These are phyloP conservation scores for Henicopernis longicauda DNA, from an alignment of 2,113 vertebrate species.

Conservation along the genomic window DNA sequence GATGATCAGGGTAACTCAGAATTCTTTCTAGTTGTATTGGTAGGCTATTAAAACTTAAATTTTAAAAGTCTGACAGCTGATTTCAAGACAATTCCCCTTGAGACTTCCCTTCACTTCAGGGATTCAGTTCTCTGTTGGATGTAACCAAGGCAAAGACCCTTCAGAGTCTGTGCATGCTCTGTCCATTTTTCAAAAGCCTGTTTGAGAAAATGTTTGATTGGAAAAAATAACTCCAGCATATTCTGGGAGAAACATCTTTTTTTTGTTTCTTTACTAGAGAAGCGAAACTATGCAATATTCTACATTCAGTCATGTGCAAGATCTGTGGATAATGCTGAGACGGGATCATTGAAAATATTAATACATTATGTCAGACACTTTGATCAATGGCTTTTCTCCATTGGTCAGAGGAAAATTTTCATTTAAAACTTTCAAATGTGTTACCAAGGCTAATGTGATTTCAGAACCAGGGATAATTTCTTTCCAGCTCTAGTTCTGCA, in stretches of 20 bases:
- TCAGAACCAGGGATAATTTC: neutral
- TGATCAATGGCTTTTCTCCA: neutral
- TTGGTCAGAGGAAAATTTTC: neutral
- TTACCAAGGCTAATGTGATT: neutral
- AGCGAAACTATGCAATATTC: neutral
- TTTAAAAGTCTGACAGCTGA: neutral
- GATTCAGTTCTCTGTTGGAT: neutral
- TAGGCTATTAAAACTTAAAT: neutral
- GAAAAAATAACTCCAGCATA: neutral
- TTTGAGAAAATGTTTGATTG: neutral
- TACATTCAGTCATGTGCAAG: neutral
- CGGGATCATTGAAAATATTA: neutral
- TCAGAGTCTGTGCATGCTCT: neutral
- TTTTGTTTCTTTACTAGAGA: neutral
- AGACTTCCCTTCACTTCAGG: neutral
- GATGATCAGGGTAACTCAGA: neutral
- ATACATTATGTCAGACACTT: neutral
- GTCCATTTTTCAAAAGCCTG: neutral
- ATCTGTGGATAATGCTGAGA: neutral
- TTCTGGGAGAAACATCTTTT: neutral
- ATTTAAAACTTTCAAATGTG: neutral
- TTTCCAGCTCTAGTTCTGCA: neutral
- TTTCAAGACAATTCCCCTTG: neutral
- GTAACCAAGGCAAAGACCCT: neutral
- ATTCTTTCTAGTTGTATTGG: neutral